Conservation (phyloP, 2,888 invertebrate species). For the Xanthorhoe designata region DNA sequence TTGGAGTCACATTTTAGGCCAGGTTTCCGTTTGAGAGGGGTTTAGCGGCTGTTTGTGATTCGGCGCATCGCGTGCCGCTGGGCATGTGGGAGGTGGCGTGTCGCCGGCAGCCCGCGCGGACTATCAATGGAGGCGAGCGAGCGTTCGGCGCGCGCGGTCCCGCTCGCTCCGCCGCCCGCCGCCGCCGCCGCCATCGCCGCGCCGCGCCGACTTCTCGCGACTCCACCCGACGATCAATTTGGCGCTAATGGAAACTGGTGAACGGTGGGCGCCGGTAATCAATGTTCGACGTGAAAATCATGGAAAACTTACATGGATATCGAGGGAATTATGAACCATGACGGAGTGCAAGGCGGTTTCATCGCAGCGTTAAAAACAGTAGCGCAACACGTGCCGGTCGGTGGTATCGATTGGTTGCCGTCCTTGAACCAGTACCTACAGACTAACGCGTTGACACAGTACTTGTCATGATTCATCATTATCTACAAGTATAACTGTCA, state of each 20-base stretch:
- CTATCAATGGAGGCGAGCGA: constrained; percentile 71
- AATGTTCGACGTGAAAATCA: constrained; percentile 78
- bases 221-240: constrained; percentile 82
- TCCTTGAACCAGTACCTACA: constrained; percentile 38
- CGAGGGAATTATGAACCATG: constrained; percentile 44
- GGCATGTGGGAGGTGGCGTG: constrained; percentile 64
- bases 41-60: constrained; percentile 57
- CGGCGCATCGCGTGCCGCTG: constrained; percentile 65
- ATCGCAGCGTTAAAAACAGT: constrained; percentile 25
- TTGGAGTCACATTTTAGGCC: constrained; percentile 65
- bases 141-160: constrained; percentile 57
- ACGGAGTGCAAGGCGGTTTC: constrained; percentile 39
- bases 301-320: constrained; percentile 60
- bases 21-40: constrained; percentile 59
- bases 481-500: constrained; percentile 38
- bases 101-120: constrained; percentile 76
- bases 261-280: constrained; percentile 78
- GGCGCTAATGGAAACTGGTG: constrained; percentile 80
- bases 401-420: constrained; percentile 42
- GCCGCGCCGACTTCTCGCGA: constrained; percentile 68
- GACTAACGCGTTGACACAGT: constrained; percentile 35
- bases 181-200: constrained; percentile 59
- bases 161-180: constrained; percentile 58
- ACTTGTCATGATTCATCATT: constrained; percentile 35
- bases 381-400: constrained; percentile 39